Evolutionary conservation across 2,888 invertebrate species (phyloP), one percentile per base, ranked within the genome.

Genomic region (Argynnis bischoffii): DNA sequence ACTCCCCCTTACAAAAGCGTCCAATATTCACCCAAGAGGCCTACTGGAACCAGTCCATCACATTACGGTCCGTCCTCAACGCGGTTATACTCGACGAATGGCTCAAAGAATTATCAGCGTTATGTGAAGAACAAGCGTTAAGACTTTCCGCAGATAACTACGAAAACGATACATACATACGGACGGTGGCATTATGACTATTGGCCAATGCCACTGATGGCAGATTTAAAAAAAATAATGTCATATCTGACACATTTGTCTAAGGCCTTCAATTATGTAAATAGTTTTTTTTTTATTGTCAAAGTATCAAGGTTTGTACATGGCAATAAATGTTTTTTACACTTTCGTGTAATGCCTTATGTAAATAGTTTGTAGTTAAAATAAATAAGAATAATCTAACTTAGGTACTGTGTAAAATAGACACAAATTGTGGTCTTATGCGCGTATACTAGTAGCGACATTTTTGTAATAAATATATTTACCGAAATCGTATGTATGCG

Each of bases 61-160:
- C 89, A 0, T 80, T 89, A 2, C 87, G 90, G 0, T 85, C 90
- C 3, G 82, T 93, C 65, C 80, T 93, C 11, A 93, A 93, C 80
- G 98, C 98, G 1, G 96, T 99, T 6, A 92, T 99, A 56, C 91
- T 99, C 70, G 98, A 98, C 80, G 99, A 99, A 84, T 98, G 99
- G 96, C 93, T 98, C 0, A 98, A 98, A 85, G 99, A 99, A 89
- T 91, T 99, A 69, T 97, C 99, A 0, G 98, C 99, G 15, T 94
- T 99, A 67, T 96, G 98, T 72, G 97, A 98, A 85, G 99, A 99
- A 86, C 99, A 99, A 85, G 96, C 97, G 6, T 93, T 97, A 1
- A 80, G 90, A 55, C 75, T 91, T 1, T 81, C 91, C 0, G 81
- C 87, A 0, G 79, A 83, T 6, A 77, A 78, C 63, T 87, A 85